Percentiles rank a stretch among this genome's conserved stretches.
phyloP scores from a whole-genome alignment of 2,888 invertebrate species.

The Hemithea aestivaria region DNA sequence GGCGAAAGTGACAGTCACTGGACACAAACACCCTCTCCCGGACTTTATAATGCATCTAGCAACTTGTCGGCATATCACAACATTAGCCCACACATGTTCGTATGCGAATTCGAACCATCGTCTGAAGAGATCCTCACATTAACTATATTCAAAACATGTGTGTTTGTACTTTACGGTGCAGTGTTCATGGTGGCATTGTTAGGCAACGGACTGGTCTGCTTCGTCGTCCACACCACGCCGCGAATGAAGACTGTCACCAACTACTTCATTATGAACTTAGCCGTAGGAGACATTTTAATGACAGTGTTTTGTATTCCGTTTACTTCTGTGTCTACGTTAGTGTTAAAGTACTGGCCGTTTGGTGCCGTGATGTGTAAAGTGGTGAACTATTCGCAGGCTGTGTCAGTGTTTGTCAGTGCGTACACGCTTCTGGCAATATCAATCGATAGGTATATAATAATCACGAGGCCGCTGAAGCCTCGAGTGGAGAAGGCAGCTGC shows the following conservation, averaged over 20 bases:
- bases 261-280: conserved; percentile 92
- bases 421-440: conserved; percentile 94
- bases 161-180: conserved; percentile 85
- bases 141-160: conserved; percentile 79
- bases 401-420: conserved; percentile 90
- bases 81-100: not conserved
- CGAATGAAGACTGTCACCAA: conserved; percentile 95
- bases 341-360: conserved; percentile 93
- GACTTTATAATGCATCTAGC: conserved; percentile 1
- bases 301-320: conserved; percentile 94
- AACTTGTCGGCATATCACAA: conserved; percentile 1
- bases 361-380: conserved; percentile 88
- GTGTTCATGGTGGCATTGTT: conserved; percentile 84
- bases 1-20: not conserved
- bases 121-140: conserved; percentile 51
- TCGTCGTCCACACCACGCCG: conserved; percentile 89
- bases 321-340: conserved; percentile 87
- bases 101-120: conserved; percentile 12
- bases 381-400: conserved; percentile 89
- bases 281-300: conserved; percentile 93
- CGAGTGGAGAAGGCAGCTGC: conserved; percentile 85
- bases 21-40: not conserved
- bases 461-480: conserved; percentile 91
- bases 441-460: conserved; percentile 92
- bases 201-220: conserved; percentile 90